These are phyloP conservation scores for Montipora cactus DNA, from an alignment of 64 coral and sea anemone genomes.

Conservation along the genomic window DNA sequence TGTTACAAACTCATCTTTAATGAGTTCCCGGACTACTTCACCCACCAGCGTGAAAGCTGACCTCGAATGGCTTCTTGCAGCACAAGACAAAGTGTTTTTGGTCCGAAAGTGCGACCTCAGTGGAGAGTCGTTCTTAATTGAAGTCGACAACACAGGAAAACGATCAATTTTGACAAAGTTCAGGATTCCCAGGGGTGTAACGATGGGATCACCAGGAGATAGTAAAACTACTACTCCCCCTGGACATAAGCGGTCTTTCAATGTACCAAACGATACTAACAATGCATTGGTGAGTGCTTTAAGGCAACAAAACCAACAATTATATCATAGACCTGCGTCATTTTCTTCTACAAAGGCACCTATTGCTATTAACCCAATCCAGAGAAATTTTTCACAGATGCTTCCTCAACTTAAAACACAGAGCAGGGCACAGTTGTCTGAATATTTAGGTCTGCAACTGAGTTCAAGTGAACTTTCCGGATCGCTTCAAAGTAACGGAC, in stretches of 20 bases:
- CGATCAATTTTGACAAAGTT: background rate
- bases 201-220: background rate
- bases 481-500: background rate
- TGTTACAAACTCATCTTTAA: background rate
- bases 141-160: conserved; percentile 28
- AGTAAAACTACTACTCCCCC: background rate
- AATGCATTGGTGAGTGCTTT: background rate
- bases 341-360: background rate
- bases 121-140: conserved; percentile 24
- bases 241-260: background rate
- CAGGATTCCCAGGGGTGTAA: background rate
- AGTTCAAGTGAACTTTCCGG: background rate
- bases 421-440: background rate
- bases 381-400: background rate
- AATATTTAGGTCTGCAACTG: background rate
- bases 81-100: conserved; percentile 6
- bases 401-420: background rate
- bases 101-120: background rate
- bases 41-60: background rate
- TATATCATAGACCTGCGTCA: background rate
- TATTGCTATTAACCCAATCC: background rate
- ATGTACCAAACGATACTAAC: background rate
- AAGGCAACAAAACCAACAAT: background rate
- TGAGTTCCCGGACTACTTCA: background rate
- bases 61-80: conserved; percentile 7